These are phyloP conservation scores for Antechinus stuartii DNA, from an alignment of 2,113 vertebrate species.

Conservation along the genomic window DNA sequence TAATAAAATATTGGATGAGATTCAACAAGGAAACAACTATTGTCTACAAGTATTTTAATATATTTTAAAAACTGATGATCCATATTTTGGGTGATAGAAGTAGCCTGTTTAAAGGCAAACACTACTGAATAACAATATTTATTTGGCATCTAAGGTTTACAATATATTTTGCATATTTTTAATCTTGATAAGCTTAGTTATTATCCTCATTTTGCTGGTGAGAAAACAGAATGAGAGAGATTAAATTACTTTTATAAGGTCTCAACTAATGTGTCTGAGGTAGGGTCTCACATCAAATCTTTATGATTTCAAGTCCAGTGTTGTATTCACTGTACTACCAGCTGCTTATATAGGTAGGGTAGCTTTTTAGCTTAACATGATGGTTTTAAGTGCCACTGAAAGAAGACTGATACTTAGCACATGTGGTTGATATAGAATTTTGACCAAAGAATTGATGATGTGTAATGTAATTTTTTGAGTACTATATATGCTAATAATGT, in stretches of 20 bases:
- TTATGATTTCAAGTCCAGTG: background rate
- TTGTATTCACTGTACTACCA: background rate
- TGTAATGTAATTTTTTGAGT: background rate
- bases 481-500: background rate
- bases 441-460: background rate
- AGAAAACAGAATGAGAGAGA: background rate
- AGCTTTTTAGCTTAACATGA: background rate
- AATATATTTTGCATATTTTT: background rate
- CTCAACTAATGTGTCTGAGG: too few species aligned
- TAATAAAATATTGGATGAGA: background rate
- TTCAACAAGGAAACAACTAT: background rate
- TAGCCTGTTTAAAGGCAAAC: background rate
- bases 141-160: background rate
- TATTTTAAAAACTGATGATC: background rate
- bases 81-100: background rate
- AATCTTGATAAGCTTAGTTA: background rate
- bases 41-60: background rate
- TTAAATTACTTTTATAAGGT: too few species aligned
- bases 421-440: background rate
- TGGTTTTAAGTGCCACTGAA: background rate
- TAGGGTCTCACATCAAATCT: background rate
- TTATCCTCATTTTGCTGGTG: background rate
- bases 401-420: background rate
- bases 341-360: background rate
- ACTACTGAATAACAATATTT: background rate